phyloP scores from a whole-genome alignment of 2,888 invertebrate species.

The Rotaria sp. region DNA sequence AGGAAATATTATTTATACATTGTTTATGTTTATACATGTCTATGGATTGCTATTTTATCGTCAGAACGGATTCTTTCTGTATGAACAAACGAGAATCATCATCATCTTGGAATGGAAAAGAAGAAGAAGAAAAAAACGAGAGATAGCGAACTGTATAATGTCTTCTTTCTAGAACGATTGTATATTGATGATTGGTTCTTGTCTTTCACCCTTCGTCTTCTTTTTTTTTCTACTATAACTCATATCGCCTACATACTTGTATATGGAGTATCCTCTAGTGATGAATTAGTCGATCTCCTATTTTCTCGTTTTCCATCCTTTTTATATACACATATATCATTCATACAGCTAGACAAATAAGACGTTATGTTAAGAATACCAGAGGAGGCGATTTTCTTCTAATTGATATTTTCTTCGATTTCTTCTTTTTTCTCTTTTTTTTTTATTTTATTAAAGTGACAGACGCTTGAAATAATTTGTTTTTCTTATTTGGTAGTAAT shows the following conservation, averaged over 20 bases:
- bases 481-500: background rate
- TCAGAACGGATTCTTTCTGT: background rate
- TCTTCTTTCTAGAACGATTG: background rate
- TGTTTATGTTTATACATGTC: background rate
- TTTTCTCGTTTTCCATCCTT: background rate
- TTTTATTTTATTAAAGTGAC: background rate
- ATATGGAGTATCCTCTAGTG: background rate
- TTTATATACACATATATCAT: background rate
- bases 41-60: background rate
- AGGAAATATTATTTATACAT: background rate
- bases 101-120: background rate
- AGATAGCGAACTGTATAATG: background rate
- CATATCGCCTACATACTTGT: background rate
- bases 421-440: background rate
- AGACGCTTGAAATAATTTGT: slow-evolving; percentile 3
- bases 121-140: background rate
- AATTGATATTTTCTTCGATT: background rate
- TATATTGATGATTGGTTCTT: slow-evolving; percentile 1
- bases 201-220: background rate
- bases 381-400: background rate
- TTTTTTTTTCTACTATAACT: background rate
- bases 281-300: slow-evolving; percentile 20
- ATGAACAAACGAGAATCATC: background rate
- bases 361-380: background rate
- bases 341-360: background rate